Percentiles rank a stretch among this genome's conserved stretches.
These are phyloP conservation scores for Hedychridium roseum DNA, from an alignment of 2,888 invertebrate genomes.

Conservation along the genomic window DNA sequence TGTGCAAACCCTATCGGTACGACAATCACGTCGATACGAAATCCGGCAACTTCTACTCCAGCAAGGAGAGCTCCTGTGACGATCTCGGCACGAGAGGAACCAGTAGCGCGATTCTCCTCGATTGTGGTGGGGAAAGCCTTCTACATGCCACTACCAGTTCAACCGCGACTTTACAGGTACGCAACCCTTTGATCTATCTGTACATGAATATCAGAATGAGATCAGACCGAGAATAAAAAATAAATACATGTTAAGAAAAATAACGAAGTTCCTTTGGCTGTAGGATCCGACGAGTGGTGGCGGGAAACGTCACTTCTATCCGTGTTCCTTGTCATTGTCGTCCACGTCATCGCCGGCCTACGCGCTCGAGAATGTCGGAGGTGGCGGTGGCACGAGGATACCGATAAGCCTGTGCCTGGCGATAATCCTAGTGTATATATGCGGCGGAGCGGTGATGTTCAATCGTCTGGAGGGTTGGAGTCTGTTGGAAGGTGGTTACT, in stretches of 20 bases:
- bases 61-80: slow-evolving; percentile 57
- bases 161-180: slow-evolving; percentile 50
- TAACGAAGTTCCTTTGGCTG: too few species aligned
- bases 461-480: slow-evolving; percentile 92
- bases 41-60: slow-evolving; percentile 52
- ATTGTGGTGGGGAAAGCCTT: slow-evolving; percentile 57
- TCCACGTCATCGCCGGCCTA: slow-evolving; percentile 54
- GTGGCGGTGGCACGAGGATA: slow-evolving; percentile 75
- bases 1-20: slow-evolving; percentile 54
- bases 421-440: slow-evolving; percentile 86
- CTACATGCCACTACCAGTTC: slow-evolving; percentile 52
- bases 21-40: slow-evolving; percentile 58
- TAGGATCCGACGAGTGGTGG: slow-evolving; percentile 44
- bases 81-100: slow-evolving; percentile 57
- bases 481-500: slow-evolving; percentile 84
- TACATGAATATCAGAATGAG: too few species aligned
- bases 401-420: slow-evolving; percentile 88
- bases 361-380: slow-evolving; percentile 64
- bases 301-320: slow-evolving; percentile 52
- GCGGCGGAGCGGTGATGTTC: slow-evolving; percentile 89
- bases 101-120: slow-evolving; percentile 58
- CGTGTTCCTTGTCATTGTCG: slow-evolving; percentile 51
- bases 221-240: too few species aligned
- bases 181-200: too few species aligned
- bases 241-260: too few species aligned